Conservation (phyloP, 2,113 vertebrate species). For the Ictidomys tridecemlineatus region DNA sequence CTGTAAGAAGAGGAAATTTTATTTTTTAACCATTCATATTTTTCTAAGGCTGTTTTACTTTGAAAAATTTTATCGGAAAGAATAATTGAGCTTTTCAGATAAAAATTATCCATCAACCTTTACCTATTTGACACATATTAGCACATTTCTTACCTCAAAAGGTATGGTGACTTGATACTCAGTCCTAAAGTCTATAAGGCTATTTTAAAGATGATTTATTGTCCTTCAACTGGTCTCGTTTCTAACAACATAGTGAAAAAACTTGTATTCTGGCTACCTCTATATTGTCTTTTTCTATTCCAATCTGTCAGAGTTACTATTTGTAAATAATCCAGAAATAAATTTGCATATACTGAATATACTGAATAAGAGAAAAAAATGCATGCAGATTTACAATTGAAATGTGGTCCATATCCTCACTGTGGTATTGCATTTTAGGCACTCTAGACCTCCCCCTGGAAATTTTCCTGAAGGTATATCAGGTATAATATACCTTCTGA, state of each 20-base stretch:
- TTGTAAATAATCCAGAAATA: background rate
- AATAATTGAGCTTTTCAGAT: background rate
- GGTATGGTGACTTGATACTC: background rate
- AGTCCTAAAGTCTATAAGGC: background rate
- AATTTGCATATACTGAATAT: background rate
- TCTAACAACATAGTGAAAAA: background rate
- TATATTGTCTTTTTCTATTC: background rate
- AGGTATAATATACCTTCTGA: background rate
- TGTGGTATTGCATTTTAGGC: background rate
- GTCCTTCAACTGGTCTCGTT: background rate
- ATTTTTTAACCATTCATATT: background rate
- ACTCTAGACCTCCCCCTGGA: background rate
- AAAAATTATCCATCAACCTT: background rate
- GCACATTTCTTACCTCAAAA: background rate
- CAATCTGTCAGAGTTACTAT: background rate
- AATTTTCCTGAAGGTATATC: background rate
- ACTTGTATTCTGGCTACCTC: background rate
- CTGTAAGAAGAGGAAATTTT: background rate
- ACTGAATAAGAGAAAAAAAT: background rate
- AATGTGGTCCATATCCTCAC: background rate
- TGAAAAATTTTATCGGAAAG: background rate
- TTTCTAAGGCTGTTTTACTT: background rate
- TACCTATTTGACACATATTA: background rate
- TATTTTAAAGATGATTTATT: background rate
- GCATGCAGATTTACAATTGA: background rate